phyloP scores from a whole-genome alignment of 2,888 invertebrate genomes.

The Tetragnatha montana region DNA sequence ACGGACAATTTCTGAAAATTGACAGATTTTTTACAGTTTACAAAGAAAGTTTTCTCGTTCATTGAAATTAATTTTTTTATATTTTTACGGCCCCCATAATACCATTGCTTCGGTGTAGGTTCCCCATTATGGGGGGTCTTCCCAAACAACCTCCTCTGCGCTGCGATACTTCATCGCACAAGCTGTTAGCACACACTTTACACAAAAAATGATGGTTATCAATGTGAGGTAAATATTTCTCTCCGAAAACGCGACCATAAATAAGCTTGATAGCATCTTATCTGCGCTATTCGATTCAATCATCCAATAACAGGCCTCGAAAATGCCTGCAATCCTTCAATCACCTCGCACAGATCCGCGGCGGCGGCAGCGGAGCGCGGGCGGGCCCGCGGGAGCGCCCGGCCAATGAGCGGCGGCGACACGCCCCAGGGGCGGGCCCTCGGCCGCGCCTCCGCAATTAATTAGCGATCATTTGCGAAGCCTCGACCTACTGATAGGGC shows the following conservation, averaged over 20 bases:
- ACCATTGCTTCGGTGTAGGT: no score
- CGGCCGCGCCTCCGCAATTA: constrained; percentile 48
- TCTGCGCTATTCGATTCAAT: constrained; percentile 51
- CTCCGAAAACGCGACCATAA: constrained; percentile 42
- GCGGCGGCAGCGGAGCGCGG: background rate
- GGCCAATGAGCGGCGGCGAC: constrained; percentile 43
- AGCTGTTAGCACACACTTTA: background rate
- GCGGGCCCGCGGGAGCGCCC: constrained; percentile 44
- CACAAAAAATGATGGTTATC: background rate
- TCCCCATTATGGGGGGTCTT: background rate
- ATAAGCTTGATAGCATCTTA: constrained; percentile 54
- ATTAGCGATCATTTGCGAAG: constrained; percentile 62
- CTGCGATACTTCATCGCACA: background rate
- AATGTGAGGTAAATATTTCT: background rate
- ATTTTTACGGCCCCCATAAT: no score
- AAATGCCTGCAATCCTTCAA: constrained; percentile 38
- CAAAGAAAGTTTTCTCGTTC: no score
- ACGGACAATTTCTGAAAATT: no score
- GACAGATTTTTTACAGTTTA: no score
- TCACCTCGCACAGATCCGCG: constrained; percentile 26
- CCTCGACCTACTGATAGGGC: constrained; percentile 43
- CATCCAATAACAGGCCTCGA: constrained; percentile 52
- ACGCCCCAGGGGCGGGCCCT: background rate
- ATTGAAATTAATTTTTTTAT: no score
- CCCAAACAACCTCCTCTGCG: background rate